Conservation (phyloP, 2,888 invertebrate genomes). For the Mythimna ferrago region DNA sequence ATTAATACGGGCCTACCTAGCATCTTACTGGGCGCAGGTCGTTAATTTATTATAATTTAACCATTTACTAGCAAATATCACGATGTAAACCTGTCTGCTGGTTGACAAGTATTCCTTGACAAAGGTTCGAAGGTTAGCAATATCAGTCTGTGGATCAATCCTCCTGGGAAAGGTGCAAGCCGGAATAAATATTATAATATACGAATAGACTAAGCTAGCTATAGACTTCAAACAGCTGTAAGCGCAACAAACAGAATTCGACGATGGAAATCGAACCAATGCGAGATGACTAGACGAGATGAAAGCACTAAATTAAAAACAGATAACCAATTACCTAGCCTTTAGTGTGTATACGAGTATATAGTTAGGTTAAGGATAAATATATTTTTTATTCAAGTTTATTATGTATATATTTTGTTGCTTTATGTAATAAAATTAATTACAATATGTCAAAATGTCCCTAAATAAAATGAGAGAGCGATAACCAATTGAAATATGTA, state of each 20-base stretch:
- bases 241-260: background rate
- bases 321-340: background rate
- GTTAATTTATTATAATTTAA: background rate
- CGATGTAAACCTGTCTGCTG: background rate
- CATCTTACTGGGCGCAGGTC: background rate
- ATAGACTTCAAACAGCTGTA: background rate
- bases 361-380: too few relatives aligned
- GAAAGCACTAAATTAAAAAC: background rate
- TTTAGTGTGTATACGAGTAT: too few relatives aligned
- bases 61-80: background rate
- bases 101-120: constrained; percentile 15
- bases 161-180: background rate
- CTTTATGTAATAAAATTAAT: too few relatives aligned
- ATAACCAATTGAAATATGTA: background rate
- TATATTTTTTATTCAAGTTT: too few relatives aligned
- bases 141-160: background rate
- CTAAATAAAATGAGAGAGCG: too few relatives aligned
- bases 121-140: background rate
- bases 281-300: background rate
- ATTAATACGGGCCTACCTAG: too few relatives aligned
- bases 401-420: too few relatives aligned
- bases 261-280: background rate
- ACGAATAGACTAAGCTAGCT: background rate
- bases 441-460: too few relatives aligned
- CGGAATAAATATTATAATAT: background rate